A percentile compares a stretch with the other conserved stretches of the same genome.
Conservation (phyloP, 2,888 invertebrate genomes). For the Diarsia dahlii region DNA sequence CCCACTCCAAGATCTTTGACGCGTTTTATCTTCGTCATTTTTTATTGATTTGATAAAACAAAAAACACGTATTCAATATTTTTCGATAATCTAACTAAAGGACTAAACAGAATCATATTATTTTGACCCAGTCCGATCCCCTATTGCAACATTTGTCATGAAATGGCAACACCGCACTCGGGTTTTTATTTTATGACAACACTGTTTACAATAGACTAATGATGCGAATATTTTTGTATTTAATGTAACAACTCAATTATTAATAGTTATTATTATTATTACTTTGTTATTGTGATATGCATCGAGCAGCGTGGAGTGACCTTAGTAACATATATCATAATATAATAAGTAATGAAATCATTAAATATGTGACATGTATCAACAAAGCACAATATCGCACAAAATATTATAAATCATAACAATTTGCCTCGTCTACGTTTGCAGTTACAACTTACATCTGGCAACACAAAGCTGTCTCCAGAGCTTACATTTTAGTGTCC, state of each 20-base stretch:
- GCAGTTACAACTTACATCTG: background rate
- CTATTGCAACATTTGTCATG: constrained; percentile 18
- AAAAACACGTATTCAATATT: too few species aligned
- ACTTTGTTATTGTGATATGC: constrained; percentile 54
- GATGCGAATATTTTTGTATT: constrained; percentile 53
- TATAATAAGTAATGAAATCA: constrained; percentile 3
- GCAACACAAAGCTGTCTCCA: constrained; percentile 19
- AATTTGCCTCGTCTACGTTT: background rate
- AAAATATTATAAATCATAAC: constrained; percentile 12
- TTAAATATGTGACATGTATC: constrained; percentile 2
- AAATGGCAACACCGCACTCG: constrained; percentile 34
- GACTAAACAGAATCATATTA: too few species aligned
- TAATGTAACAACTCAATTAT: constrained; percentile 20
- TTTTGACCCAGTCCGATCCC: too few species aligned
- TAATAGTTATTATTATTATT: constrained; percentile 26
- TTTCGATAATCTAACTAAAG: too few species aligned
- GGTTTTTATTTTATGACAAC: constrained; percentile 47
- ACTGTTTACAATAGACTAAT: constrained; percentile 28
- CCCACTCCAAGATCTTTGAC: too few species aligned
- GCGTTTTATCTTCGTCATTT: too few species aligned
- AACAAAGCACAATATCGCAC: constrained; percentile 41
- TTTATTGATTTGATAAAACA: too few species aligned
- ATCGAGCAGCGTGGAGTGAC: constrained; percentile 16
- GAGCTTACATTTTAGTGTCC: constrained; percentile 19
- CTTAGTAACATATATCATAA: constrained; percentile 3